Base-by-base conservation (phyloP, 2,888 invertebrate genomes). In the Ophion costatus region DNA sequence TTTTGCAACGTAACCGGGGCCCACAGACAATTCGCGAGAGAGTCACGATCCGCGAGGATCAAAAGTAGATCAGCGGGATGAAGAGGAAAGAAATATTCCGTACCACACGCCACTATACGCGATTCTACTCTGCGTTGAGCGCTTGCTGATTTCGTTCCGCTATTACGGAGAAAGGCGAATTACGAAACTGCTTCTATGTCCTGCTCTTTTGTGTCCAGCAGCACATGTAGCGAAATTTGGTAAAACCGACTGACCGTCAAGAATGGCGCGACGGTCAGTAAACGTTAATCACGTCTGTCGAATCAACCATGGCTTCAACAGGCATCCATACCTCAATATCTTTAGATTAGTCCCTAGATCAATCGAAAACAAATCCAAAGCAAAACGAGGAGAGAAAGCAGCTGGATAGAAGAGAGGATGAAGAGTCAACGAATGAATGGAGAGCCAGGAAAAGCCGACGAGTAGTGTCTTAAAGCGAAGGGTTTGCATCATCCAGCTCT, bases 101-200 rank as follows among this genome's bases (percentile, higher is more conserved):
- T 64, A 64, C 51, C 51, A 17, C 51, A 51, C 38, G 38, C 9
- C 38, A 9, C 38, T 51, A 17, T 51, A 51, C 51, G 51, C 22
- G 73, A 51, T 63, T 69, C 64, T 24, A 38, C 61, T 56, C 66
- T 24, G 75, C 70, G 73, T 56, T 59, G 57, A 71, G 73, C 66
- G 42, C 67, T 33, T 69, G 63, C 33, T 22, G 38, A 75, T 86
- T 86, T 84, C 85, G 84, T 86, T 81, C 56, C 61, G 64, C 67
- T 74, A 45, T 71, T 63, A 74, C 74, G 80, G 85, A 84, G 85
- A 86, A 81, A 86, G 84, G 38, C 22, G 63, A 77, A 81, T 86
- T 84, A 70, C 74, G 83, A 80, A 86, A 86, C 74, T 71, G 14
- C 20, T 80, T 66, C 14, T 80, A 20, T 24, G n/a, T 67, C 33